Percentiles rank a stretch among this genome's conserved stretches.
Conservation (phyloP, 2,797 vertebrate genomes). For the Antrozous pallidus region DNA sequence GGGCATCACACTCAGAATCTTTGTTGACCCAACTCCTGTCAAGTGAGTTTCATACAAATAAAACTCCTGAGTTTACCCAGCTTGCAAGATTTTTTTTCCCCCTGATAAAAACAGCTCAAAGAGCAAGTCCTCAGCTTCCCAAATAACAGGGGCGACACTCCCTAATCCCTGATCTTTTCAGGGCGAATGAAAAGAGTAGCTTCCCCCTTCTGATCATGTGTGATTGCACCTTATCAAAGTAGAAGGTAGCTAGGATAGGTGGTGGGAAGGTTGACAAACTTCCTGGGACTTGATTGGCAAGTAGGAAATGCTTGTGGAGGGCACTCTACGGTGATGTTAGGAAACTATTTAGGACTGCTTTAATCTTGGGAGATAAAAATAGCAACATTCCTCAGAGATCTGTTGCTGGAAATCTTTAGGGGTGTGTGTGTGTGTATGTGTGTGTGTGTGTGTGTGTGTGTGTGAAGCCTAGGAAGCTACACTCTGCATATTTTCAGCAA, state of each 20-base stretch:
- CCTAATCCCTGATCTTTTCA: background rate
- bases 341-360: constrained; percentile 19
- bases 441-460: background rate
- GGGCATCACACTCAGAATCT: background rate
- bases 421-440: too few species aligned
- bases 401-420: background rate
- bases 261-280: background rate
- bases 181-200: background rate
- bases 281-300: background rate
- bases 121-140: background rate
- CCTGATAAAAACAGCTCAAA: background rate
- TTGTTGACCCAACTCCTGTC: background rate
- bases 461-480: background rate
- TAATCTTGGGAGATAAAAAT: constrained; percentile 52
- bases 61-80: background rate
- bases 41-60: background rate
- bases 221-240: background rate
- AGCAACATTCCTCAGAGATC: constrained; percentile 1
- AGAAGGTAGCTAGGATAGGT: background rate
- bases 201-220: background rate
- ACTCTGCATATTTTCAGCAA: background rate
- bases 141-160: background rate
- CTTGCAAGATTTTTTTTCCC: background rate
- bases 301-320: background rate
- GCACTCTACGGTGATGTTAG: background rate